Conservation (phyloP, 2,113 vertebrate species). For the Mormyrus iriodes region DNA sequence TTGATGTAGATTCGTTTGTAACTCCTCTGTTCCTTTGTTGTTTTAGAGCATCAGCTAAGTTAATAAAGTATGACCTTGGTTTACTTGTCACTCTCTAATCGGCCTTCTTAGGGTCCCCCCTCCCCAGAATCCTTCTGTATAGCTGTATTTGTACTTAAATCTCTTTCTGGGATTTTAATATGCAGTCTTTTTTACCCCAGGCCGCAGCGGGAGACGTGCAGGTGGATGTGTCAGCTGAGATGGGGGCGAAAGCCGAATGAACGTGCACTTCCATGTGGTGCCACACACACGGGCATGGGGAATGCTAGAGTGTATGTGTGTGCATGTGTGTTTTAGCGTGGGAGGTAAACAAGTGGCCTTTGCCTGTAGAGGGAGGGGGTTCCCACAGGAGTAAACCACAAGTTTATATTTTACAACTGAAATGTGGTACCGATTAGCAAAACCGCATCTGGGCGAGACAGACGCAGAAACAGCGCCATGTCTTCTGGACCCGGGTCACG, state of each 20-base stretch:
- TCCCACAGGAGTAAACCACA: constrained; percentile 10
- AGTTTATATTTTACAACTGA: constrained; percentile 12
- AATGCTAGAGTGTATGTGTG: neutral
- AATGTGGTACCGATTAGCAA: constrained; percentile 20
- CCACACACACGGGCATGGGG: neutral
- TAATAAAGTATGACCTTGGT: neutral
- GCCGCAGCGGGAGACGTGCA: neutral
- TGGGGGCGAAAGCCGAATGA: neutral
- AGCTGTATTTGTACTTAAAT: neutral
- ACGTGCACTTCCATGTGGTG: neutral
- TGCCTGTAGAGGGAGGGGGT: neutral
- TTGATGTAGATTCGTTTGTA: neutral
- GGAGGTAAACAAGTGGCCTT: neutral
- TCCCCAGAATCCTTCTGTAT: neutral
- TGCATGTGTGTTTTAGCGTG: neutral
- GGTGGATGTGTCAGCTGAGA: neutral
- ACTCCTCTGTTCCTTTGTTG: neutral
- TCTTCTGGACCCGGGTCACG: neutral
- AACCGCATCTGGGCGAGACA: neutral
- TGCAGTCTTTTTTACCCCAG: neutral
- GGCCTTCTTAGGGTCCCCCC: neutral
- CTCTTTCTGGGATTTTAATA: neutral
- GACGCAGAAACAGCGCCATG: neutral
- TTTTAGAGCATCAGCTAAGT: neutral
- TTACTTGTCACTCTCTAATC: neutral